These are phyloP conservation scores for Coregonus ussuriensis DNA, from an alignment of 2,797 vertebrate genomes.

Conservation along the genomic window DNA sequence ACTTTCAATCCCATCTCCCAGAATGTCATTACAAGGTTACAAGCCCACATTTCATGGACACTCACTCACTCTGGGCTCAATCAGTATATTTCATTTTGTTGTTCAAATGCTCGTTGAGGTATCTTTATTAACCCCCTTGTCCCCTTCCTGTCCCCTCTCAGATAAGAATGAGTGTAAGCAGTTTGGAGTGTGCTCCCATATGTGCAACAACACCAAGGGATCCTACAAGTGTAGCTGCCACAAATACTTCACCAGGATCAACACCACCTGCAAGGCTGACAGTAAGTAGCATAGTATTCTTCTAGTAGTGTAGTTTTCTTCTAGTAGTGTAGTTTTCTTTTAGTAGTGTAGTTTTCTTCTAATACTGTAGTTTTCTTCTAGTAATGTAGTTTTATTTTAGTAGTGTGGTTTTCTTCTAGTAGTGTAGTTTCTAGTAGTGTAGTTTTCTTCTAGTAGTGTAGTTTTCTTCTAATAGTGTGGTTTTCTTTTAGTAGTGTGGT, in stretches of 20 bases:
- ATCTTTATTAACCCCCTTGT: not conserved
- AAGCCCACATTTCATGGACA: not conserved
- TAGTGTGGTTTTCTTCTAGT: too few relatives aligned
- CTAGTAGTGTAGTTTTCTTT: too few relatives aligned
- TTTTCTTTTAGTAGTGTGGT: too few relatives aligned
- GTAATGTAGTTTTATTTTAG: too few relatives aligned
- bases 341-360: too few relatives aligned
- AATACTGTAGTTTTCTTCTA: too few relatives aligned
- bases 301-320: too few relatives aligned
- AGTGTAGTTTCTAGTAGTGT: too few relatives aligned
- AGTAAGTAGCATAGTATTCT: constrained; percentile 65
- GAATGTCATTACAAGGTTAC: not conserved
- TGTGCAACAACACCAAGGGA: constrained; percentile 97
- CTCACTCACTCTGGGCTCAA: not conserved
- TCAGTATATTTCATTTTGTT: not conserved
- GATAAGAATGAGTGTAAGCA: constrained; percentile 92
- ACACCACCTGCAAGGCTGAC: constrained; percentile 92
- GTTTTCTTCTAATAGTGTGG: too few relatives aligned
- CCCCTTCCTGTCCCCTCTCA: constrained; percentile 50
- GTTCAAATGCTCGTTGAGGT: not conserved
- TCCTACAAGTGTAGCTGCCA: constrained; percentile 90
- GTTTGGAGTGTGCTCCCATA: constrained; percentile 91
- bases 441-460: too few relatives aligned
- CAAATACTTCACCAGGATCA: constrained; percentile 89
- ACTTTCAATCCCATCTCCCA: too few relatives aligned